Base-by-base conservation (phyloP, 1,140 invertebrate genomes). In the Cephus cinctus region DNA sequence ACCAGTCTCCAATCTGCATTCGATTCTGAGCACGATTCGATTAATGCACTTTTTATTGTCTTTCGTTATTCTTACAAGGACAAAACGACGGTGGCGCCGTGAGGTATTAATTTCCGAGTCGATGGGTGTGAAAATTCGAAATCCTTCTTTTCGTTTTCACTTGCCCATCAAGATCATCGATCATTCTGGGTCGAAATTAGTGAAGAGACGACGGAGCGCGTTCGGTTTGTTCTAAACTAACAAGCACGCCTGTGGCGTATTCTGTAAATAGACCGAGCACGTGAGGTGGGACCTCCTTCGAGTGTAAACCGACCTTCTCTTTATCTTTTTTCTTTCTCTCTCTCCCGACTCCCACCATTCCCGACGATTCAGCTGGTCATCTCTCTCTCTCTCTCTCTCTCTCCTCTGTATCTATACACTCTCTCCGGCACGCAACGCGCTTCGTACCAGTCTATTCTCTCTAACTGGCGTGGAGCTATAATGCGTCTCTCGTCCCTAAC, bases 401-500 rank as follows among this genome's bases (percentile, higher is more conserved):
- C 30, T 51, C 27, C 4, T 16, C 25, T 27, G n/a, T n/a, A 27
- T 27, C 25, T 6, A 6, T n/a, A 27, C 25, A 27, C n/a, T 27
- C 25, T 30, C 15, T n/a, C 35, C 21, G 25, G 36, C 36, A 25
- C 43, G 1, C 14, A 19, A 38, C 30, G 14, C 25, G 16, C 4
- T 3, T 21, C 36, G 25, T 15, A 20, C 15, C 3, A 43, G 9
- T 15, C 14, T 38, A 36, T 36, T 12, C 43, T 46, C 22, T 38
- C 31, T 21, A 46, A 6, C n/a, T 27, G 25, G 25, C 25, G 25
- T n/a, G n/a, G n/a, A n/a, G n/a, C n/a, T n/a, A n/a, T n/a, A n/a
- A 54, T 54, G 46, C 38, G 40, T 42, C 47, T 20, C 53, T 61
- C 54, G 64, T 69, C 67, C 71, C 71, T 73, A 73, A 75, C 73